These are phyloP conservation scores for Syritta pipiens DNA, from an alignment of 2,888 invertebrate genomes.

Conservation along the genomic window DNA sequence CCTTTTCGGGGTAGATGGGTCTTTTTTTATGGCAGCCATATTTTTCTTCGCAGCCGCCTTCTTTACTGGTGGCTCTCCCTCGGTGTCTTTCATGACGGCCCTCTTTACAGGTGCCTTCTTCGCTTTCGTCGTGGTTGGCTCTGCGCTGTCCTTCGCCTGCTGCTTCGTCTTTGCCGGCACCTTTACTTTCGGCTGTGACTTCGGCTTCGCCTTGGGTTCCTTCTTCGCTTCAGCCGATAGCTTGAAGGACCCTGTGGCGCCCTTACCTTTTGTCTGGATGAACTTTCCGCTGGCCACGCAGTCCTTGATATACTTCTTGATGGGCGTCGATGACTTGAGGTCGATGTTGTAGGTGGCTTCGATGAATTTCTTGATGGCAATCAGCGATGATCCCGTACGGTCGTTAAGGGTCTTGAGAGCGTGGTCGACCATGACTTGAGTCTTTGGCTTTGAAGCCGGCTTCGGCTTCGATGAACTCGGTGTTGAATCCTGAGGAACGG, in stretches of 20 bases:
- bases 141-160: neutral
- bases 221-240: constrained; percentile 35
- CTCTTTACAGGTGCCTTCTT: neutral
- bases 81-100: neutral
- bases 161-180: neutral
- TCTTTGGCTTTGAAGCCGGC: constrained; percentile 75
- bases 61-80: neutral
- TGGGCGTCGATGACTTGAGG: constrained; percentile 82
- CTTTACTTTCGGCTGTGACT: neutral
- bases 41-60: neutral
- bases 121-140: neutral
- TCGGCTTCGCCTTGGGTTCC: neutral
- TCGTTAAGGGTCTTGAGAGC: constrained; percentile 81
- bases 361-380: constrained; percentile 82
- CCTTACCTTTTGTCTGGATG: constrained; percentile 68
- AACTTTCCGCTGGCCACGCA: constrained; percentile 81
- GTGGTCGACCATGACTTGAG: constrained; percentile 81
- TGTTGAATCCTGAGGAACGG: neutral
- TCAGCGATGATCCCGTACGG: constrained; percentile 82
- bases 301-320: constrained; percentile 82
- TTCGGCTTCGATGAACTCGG: neutral
- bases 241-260: constrained; percentile 66
- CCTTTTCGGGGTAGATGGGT: too few species aligned
- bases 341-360: constrained; percentile 82
- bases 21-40: neutral